Conservation (phyloP, 2,888 invertebrate species). For the Leptopilina syphax region DNA sequence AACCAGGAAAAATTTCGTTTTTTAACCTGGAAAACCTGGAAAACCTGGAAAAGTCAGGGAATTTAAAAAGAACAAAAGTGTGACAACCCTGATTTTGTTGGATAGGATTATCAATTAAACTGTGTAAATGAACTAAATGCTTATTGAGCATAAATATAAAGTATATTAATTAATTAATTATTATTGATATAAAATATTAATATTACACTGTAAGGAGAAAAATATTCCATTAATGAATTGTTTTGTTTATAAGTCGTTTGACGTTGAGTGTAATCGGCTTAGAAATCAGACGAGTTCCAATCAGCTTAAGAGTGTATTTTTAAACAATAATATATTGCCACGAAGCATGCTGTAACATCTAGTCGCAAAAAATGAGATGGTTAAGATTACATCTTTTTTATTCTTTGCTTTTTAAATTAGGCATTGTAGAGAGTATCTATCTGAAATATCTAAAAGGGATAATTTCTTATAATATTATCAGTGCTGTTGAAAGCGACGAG, state of each 20-base stretch:
- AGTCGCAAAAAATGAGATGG: not conserved
- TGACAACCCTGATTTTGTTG: too few species aligned
- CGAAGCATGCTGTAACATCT: not conserved
- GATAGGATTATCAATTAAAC: too few species aligned
- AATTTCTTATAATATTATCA: conserved; percentile 15
- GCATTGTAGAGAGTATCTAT: conserved; percentile 27
- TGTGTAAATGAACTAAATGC: too few species aligned
- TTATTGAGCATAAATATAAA: too few species aligned
- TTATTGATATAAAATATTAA: not conserved
- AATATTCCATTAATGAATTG: conserved; percentile 16
- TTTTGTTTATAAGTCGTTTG: conserved; percentile 26
- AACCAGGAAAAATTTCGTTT: too few species aligned
- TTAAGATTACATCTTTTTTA: not conserved
- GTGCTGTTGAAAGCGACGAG: conserved; percentile 20
- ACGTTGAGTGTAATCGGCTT: conserved; percentile 28
- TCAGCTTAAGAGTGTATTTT: conserved; percentile 21
- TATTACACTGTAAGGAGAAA: not conserved
- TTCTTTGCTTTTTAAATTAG: conserved; percentile 28
- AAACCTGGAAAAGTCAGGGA: too few species aligned
- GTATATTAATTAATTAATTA: too few species aligned
- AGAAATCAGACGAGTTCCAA: conserved; percentile 13
- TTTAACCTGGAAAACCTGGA: too few species aligned
- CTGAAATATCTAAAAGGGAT: conserved; percentile 13
- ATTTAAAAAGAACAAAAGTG: too few species aligned
- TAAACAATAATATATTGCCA: conserved; percentile 11